A percentile compares a stretch with the other conserved stretches of the same genome.
Evolutionary conservation across 2,797 vertebrate genomes (phyloP).

Genomic region (Manis pentadactyla): DNA sequence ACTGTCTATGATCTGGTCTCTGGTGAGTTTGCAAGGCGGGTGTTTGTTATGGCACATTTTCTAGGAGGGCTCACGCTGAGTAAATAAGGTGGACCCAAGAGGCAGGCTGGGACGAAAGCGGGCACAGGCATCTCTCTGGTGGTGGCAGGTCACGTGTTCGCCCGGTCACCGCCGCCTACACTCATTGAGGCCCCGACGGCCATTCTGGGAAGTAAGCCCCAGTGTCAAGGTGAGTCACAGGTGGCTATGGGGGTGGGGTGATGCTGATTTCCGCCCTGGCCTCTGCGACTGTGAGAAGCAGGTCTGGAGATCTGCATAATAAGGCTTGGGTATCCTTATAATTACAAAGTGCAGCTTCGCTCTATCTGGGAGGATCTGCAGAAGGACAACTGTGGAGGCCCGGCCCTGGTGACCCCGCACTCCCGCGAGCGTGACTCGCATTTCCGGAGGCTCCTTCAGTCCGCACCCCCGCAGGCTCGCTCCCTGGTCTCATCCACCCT

Average conservation of each 20-base stretch:
- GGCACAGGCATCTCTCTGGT: accelerated
- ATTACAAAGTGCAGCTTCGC: accelerated
- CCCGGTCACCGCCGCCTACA: neutral
- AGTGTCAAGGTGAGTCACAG: neutral
- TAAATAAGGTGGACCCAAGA: accelerated
- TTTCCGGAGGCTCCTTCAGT: neutral
- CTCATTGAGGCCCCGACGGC: neutral
- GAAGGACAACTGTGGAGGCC: accelerated
- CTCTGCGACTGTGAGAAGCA: neutral
- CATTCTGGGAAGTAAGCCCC: accelerated
- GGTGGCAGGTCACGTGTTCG: accelerated
- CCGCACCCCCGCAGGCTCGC: neutral
- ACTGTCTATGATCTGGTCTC: neutral
- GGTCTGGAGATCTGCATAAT: neutral
- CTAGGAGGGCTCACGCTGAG: neutral
- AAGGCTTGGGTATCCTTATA: accelerated
- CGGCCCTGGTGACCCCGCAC: too few relatives aligned
- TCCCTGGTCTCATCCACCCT: neutral
- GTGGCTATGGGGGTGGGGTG: neutral
- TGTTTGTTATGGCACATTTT: accelerated
- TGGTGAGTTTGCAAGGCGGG: neutral
- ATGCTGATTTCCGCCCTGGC: neutral
- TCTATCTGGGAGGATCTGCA: accelerated
- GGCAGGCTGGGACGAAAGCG: accelerated
- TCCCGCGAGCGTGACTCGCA: accelerated